phyloP scores from a whole-genome alignment of 2,888 invertebrate species.

The Caprella mutica region DNA sequence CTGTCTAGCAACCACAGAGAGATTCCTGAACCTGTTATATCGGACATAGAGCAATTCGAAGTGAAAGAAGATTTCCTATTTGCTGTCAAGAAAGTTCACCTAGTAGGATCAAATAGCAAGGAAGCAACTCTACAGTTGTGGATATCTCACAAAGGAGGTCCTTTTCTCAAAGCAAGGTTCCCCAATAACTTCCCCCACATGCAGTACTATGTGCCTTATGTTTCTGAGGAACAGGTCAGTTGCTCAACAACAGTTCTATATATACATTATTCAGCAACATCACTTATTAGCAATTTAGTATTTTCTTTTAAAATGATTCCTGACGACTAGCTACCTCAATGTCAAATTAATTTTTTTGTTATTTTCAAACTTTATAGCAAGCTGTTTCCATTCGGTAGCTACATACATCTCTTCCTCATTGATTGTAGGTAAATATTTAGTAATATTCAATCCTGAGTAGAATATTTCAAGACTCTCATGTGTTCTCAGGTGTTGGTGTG shows the following conservation, averaged over 20 bases:
- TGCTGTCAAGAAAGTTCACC: conserved; percentile 53
- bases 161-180: conserved; percentile 62
- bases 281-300: background rate
- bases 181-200: conserved; percentile 53
- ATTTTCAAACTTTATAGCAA: too few species aligned
- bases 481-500: conserved; percentile 54
- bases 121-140: conserved; percentile 50
- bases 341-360: too few species aligned
- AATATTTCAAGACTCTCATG: too few species aligned
- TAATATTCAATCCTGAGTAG: too few species aligned
- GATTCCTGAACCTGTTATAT: conserved; percentile 44
- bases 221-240: conserved; percentile 58
- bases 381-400: too few species aligned
- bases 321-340: too few species aligned
- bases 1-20: too few species aligned
- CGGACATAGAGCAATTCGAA: conserved; percentile 66
- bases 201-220: conserved; percentile 73
- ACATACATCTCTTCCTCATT: too few species aligned
- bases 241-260: background rate
- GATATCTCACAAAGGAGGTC: conserved; percentile 61
- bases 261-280: background rate
- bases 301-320: too few species aligned
- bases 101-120: background rate
- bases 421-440: too few species aligned
- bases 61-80: conserved; percentile 75